A percentile compares a stretch with the other conserved stretches of the same genome.
Evolutionary conservation across 2,113 vertebrate species (phyloP).

Genomic region (Burhinus bistriatus): DNA sequence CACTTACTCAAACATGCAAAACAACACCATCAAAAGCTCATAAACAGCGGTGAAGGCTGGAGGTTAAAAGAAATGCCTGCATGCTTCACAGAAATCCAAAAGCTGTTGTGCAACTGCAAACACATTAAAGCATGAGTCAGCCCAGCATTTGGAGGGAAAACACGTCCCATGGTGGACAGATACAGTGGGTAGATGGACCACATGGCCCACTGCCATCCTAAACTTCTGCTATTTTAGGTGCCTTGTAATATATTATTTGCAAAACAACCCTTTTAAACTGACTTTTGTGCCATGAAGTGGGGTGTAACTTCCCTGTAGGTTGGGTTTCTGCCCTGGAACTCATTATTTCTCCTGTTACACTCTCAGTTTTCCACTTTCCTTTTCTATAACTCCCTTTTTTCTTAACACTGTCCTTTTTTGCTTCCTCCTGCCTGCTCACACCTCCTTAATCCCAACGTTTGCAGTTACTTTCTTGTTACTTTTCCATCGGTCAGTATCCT

Average conservation of each 20-base stretch:
- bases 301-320: neutral
- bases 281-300: neutral
- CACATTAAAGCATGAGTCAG: constrained; percentile 45
- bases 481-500: neutral
- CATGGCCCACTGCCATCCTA: neutral
- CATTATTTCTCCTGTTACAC: neutral
- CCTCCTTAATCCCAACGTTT: neutral
- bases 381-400: neutral
- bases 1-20: neutral
- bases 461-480: neutral
- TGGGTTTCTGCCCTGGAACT: neutral
- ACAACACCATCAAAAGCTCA: neutral
- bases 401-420: neutral
- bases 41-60: neutral
- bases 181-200: neutral
- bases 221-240: neutral
- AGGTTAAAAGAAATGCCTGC: neutral
- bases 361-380: neutral
- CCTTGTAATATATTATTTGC: neutral
- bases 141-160: neutral
- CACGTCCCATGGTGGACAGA: neutral
- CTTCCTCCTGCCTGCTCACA: neutral
- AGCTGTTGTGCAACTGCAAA: constrained; percentile 22
- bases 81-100: constrained; percentile 17
- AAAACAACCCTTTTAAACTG: neutral